Conservation (phyloP, 2,113 vertebrate genomes). For the Callithrix jacchus region DNA sequence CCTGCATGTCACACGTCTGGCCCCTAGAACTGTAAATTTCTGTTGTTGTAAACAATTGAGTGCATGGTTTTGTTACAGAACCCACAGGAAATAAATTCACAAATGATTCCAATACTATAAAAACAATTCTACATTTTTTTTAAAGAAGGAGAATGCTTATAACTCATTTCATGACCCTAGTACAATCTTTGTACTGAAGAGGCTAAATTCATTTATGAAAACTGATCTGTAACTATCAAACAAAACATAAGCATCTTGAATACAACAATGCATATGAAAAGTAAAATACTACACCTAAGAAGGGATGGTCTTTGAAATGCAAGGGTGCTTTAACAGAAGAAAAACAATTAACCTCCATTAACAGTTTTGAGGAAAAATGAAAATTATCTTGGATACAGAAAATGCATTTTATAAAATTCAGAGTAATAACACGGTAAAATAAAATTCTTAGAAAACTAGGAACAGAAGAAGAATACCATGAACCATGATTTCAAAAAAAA, state of each 20-base stretch:
- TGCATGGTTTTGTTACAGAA: background rate
- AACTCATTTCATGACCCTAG: background rate
- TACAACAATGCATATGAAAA: background rate
- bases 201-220: background rate
- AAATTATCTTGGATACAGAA: background rate
- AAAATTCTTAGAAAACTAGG: slow-evolving; percentile 35
- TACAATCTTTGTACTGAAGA: background rate
- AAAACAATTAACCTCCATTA: background rate
- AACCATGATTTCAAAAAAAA: background rate
- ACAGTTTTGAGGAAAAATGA: background rate
- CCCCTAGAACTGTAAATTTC: background rate
- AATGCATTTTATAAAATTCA: background rate
- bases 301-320: slow-evolving; percentile 5
- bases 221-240: background rate
- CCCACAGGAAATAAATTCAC: background rate
- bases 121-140: background rate
- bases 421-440: background rate
- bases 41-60: background rate
- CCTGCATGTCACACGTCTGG: background rate
- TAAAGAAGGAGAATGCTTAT: background rate
- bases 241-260: background rate
- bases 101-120: background rate
- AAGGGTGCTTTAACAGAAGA: background rate
- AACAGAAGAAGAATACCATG: background rate
- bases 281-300: background rate